These are phyloP conservation scores for Apodemia mormo DNA, from an alignment of 2,888 invertebrate genomes.

Conservation along the genomic window DNA sequence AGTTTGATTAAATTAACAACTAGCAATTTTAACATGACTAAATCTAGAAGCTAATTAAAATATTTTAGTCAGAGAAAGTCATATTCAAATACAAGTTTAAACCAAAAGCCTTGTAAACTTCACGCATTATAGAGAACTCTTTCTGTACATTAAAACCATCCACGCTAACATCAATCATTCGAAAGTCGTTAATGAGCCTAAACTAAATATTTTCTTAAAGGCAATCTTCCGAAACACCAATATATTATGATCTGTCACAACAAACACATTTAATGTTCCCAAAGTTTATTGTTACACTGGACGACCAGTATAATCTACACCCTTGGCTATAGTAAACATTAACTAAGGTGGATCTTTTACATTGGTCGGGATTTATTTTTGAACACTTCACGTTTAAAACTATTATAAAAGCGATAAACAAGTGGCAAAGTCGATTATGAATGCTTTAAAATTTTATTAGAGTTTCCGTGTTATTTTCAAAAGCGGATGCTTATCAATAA, in stretches of 20 bases:
- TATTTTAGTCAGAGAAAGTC: conserved; percentile 24
- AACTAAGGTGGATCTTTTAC: conserved; percentile 34
- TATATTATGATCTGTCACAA: conserved; percentile 41
- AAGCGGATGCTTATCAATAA: conserved; percentile 65
- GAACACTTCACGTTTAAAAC: conserved; percentile 56
- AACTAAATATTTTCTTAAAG: conserved; percentile 58
- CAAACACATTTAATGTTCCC: conserved; percentile 35
- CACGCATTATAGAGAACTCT: conserved; percentile 39
- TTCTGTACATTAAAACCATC: conserved; percentile 42
- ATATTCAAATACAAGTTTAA: conserved; percentile 28
- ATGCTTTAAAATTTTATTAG: conserved; percentile 61
- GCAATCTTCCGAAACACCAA: conserved; percentile 48
- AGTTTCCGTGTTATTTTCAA: conserved; percentile 54
- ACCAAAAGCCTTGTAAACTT: conserved; percentile 35
- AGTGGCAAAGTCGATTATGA: conserved; percentile 62
- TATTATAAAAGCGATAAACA: conserved; percentile 71
- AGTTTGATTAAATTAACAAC: too few species aligned
- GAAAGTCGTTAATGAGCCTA: conserved; percentile 60
- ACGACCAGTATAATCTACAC: conserved; percentile 39
- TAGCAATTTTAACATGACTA: too few species aligned
- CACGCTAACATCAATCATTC: conserved; percentile 56
- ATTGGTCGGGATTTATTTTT: conserved; percentile 52
- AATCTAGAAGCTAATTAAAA: conserved; percentile 22
- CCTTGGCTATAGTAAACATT: conserved; percentile 24
- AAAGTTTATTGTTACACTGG: conserved; percentile 42